Conservation (phyloP, 2,797 vertebrate genomes). For the Crax fasciolata region DNA sequence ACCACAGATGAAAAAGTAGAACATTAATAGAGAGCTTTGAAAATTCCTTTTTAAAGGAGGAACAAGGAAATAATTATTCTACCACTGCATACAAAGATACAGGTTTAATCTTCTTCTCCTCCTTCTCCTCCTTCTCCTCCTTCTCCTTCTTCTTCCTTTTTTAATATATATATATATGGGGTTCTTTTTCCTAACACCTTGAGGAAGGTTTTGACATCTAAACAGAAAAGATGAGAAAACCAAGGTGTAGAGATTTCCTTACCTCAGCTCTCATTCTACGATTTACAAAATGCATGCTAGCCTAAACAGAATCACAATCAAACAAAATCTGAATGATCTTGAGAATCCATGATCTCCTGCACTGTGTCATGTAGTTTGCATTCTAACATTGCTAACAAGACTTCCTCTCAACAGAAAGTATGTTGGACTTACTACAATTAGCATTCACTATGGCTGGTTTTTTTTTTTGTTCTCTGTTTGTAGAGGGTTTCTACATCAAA, state of each 20-base stretch:
- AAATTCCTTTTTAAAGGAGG: neutral
- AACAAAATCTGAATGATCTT: neutral
- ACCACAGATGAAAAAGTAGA: neutral
- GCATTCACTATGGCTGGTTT: neutral
- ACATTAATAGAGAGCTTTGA: neutral
- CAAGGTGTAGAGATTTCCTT: neutral
- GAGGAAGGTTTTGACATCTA: conserved; percentile 7
- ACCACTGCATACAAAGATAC: neutral
- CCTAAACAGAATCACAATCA: neutral
- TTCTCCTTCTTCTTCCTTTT: neutral
- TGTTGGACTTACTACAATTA: neutral
- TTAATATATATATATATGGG: neutral
- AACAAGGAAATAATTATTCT: conserved; percentile 29
- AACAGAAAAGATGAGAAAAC: neutral
- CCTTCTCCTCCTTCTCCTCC: too few relatives aligned
- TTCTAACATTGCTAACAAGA: neutral
- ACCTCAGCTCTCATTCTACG: neutral
- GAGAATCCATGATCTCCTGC: neutral
- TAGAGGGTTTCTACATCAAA: conserved; percentile 4
- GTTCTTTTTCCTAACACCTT: neutral
- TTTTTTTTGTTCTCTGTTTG: neutral
- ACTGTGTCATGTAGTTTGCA: neutral
- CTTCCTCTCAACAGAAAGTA: neutral
- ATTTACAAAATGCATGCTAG: neutral
- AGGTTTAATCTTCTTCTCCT: neutral